These are phyloP conservation scores for Heterohyrax brucei DNA, from an alignment of 2,797 vertebrate genomes.

Conservation along the genomic window DNA sequence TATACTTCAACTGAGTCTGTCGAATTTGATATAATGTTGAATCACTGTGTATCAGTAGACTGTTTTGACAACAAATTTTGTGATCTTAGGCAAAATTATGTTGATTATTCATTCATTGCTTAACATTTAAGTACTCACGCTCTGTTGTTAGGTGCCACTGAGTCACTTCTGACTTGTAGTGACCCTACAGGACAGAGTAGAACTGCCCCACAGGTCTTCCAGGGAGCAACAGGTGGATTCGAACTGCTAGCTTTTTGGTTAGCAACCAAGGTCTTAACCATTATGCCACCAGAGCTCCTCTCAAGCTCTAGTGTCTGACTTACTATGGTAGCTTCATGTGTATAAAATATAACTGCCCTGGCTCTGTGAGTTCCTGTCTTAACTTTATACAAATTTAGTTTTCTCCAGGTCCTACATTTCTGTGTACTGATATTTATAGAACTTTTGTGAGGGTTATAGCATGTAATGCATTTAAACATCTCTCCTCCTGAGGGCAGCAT, in stretches of 20 bases:
- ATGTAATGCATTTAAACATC: constrained; percentile 1
- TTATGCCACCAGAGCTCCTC: too few species aligned
- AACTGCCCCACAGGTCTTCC: too few species aligned
- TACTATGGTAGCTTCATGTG: too few species aligned
- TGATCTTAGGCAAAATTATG: constrained; percentile 34
- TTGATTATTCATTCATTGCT: neutral
- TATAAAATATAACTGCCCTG: neutral
- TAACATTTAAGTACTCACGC: constrained; percentile 37
- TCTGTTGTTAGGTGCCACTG: too few species aligned
- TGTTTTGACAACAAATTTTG: constrained; percentile 31
- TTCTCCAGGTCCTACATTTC: neutral
- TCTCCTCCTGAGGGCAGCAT: neutral
- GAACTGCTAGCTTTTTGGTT: too few species aligned
- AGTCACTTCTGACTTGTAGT: too few species aligned
- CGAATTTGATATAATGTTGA: neutral
- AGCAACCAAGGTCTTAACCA: too few species aligned
- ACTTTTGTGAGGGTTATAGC: neutral
- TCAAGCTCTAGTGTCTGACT: neutral
- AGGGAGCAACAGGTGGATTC: too few species aligned
- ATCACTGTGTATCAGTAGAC: neutral
- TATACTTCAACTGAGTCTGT: neutral
- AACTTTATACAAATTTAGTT: neutral
- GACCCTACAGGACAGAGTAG: too few species aligned
- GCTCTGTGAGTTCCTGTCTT: neutral
- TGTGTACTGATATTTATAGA: neutral